Percentiles rank a stretch among this genome's conserved stretches.
Evolutionary conservation across 2,797 vertebrate species (phyloP).

Genomic region (Carduelis carduelis): DNA sequence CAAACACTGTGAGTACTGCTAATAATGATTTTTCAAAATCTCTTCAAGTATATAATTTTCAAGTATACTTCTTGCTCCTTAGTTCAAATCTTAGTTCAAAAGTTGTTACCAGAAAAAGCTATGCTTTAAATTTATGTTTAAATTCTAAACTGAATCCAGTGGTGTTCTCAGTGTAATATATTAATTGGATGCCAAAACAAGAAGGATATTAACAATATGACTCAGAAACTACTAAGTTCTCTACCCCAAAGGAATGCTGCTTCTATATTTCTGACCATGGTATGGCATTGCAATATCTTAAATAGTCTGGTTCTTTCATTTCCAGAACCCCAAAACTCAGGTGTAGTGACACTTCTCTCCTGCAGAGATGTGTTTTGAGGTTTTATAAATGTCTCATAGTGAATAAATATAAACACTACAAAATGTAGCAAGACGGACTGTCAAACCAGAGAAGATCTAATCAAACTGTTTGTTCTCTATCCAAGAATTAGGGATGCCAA

Average conservation of each 20-base stretch:
- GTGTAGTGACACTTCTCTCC: background rate
- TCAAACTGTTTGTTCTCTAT: background rate
- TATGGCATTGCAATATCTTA: background rate
- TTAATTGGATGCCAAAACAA: background rate
- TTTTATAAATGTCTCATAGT: background rate
- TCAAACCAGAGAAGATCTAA: background rate
- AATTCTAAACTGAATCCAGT: background rate
- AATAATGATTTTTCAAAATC: background rate
- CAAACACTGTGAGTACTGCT: background rate
- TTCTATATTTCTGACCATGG: background rate
- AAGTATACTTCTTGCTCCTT: background rate
- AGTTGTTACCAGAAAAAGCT: background rate
- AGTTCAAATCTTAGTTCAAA: background rate
- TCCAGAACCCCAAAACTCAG: background rate
- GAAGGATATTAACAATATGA: background rate
- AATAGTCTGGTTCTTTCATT: background rate
- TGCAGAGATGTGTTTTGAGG: background rate
- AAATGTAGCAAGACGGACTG: background rate
- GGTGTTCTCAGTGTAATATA: background rate
- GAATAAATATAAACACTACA: background rate
- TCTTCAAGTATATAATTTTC: background rate
- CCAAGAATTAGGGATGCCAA: background rate
- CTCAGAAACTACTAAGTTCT: background rate
- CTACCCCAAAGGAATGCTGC: background rate
- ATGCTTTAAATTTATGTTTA: background rate